Conservation (phyloP, 2,888 invertebrate genomes). For the Eilema griseolum region DNA sequence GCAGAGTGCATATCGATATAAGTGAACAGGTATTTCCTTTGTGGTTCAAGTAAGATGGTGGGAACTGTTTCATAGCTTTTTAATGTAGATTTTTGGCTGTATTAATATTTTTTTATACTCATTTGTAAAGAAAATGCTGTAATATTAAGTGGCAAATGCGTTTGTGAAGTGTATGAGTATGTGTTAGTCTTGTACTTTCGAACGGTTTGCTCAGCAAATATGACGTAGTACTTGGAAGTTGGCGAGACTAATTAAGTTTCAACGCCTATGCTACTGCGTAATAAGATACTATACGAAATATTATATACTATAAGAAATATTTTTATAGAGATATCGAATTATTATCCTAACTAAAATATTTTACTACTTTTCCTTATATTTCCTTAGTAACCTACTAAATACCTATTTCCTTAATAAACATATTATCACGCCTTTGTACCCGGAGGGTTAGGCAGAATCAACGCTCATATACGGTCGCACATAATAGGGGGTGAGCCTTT, state of each 20-base stretch:
- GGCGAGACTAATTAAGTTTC: slow-evolving; percentile 7
- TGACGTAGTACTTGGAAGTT: not conserved
- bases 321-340: too few species aligned
- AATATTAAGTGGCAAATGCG: not conserved
- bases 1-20: slow-evolving; percentile 34
- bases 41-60: slow-evolving; percentile 14
- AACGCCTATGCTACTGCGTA: not conserved
- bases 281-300: not conserved
- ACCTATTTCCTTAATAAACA: too few species aligned
- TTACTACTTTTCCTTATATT: too few species aligned
- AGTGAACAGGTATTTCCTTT: slow-evolving; percentile 12
- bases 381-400: too few species aligned
- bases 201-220: slow-evolving; percentile 1
- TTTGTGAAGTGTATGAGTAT: not conserved
- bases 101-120: not conserved
- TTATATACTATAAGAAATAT: too few species aligned
- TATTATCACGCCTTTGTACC: too few species aligned
- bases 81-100: not conserved
- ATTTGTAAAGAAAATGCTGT: not conserved
- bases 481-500: too few species aligned
- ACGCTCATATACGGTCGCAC: too few species aligned
- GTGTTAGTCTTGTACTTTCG: not conserved
- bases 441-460: too few species aligned
- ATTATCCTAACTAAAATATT: too few species aligned
- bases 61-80: slow-evolving; percentile 8